Evolutionary conservation across 2,113 vertebrate species (phyloP).

Genomic region (Oenanthe oenanthe): DNA sequence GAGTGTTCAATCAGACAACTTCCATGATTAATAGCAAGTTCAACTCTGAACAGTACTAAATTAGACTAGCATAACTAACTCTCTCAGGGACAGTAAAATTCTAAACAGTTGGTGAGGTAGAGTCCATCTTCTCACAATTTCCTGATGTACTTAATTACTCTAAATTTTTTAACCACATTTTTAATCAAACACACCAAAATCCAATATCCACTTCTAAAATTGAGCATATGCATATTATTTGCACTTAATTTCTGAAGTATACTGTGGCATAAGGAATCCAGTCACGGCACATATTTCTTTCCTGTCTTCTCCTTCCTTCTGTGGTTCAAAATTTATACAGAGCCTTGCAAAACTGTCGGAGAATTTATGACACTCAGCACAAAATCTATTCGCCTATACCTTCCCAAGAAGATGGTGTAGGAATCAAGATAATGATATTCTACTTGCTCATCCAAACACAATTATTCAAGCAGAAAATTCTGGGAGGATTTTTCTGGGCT

Average conservation of each 20-base stretch:
- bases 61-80: background rate
- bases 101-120: background rate
- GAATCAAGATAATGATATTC: conserved; percentile 44
- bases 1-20: background rate
- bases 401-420: conserved; percentile 2
- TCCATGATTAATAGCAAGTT: background rate
- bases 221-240: background rate
- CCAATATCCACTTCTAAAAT: background rate
- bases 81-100: background rate
- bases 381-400: conserved; percentile 35
- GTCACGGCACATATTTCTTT: background rate
- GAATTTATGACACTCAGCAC: conserved; percentile 47
- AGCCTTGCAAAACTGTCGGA: conserved; percentile 35
- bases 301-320: background rate
- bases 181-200: background rate
- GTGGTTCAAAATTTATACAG: conserved; percentile 34
- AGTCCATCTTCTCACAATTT: background rate
- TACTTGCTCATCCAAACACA: background rate
- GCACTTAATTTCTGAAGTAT: background rate
- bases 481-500: background rate
- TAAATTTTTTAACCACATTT: background rate
- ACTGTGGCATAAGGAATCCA: background rate
- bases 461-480: conserved; percentile 44
- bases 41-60: background rate
- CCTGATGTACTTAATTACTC: background rate